A percentile compares a stretch with the other conserved stretches of the same genome.
phyloP scores from a whole-genome alignment of 23 tunicate genomes.

The Botrylloides violaceus region DNA sequence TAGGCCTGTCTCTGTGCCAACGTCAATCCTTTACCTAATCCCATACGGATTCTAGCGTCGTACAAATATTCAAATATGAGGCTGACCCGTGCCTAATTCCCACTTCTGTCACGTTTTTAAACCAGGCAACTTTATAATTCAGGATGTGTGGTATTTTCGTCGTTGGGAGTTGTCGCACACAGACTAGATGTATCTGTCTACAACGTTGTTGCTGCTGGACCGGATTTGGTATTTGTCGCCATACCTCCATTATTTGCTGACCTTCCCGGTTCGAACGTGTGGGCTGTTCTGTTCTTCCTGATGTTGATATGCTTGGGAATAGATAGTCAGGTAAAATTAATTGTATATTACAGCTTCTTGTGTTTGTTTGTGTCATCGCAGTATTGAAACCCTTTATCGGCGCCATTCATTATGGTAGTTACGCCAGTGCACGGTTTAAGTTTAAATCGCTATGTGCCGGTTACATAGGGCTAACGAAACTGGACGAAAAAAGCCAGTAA shows the following conservation, averaged over 20 bases:
- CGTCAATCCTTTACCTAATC: too few relatives aligned
- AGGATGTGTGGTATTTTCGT: slow-evolving; percentile 87
- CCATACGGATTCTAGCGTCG: too few relatives aligned
- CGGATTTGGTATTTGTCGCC: slow-evolving; percentile 80
- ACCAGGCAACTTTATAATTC: too few relatives aligned
- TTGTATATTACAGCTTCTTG: neutral
- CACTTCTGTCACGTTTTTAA: too few relatives aligned
- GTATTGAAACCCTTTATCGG: neutral
- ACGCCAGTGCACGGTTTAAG: neutral
- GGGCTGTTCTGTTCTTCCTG: slow-evolving; percentile 81
- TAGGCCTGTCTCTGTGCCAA: too few relatives aligned
- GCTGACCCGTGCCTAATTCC: too few relatives aligned
- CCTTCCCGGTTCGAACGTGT: slow-evolving; percentile 57
- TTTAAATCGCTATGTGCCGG: neutral
- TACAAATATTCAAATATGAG: too few relatives aligned
- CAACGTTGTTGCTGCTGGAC: slow-evolving; percentile 58
- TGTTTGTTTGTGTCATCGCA: too few relatives aligned
- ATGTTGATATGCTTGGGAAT: slow-evolving; percentile 80
- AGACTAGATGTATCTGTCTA: slow-evolving; percentile 20
- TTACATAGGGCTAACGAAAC: too few relatives aligned
- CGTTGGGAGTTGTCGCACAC: slow-evolving; percentile 76
- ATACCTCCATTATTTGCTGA: slow-evolving; percentile 72
- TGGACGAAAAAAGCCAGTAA: too few relatives aligned
- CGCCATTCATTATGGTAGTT: neutral
- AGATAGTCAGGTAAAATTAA: slow-evolving; percentile 55